phyloP scores from a whole-genome alignment of 1,140 invertebrate species.

The Araneus ventricosus region DNA sequence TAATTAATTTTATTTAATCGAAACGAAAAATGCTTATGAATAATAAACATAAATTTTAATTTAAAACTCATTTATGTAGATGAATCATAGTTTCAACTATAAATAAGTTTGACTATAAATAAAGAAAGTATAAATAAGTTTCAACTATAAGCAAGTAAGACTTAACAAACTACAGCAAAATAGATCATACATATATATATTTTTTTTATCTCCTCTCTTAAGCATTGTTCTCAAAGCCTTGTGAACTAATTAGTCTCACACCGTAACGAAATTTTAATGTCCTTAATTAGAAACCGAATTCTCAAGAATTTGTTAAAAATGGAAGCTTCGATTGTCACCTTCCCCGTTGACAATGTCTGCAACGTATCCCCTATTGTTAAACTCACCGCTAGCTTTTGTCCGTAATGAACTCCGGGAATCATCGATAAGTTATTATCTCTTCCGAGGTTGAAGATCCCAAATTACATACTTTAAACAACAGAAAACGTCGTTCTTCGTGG shows the following conservation, averaged over 20 bases:
- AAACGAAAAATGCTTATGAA: too few species aligned
- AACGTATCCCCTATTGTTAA: not conserved
- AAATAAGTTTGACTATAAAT: too few species aligned
- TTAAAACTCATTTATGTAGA: too few species aligned
- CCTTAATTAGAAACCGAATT: not conserved
- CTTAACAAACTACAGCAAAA: not conserved
- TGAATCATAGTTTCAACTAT: too few species aligned
- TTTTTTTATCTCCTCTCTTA: not conserved
- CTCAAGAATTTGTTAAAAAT: not conserved
- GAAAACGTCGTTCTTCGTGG: not conserved
- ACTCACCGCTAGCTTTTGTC: constrained; percentile 12
- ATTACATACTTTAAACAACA: constrained; percentile 10
- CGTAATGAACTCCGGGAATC: constrained; percentile 6
- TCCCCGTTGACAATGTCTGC: not conserved
- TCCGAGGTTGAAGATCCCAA: constrained; percentile 31
- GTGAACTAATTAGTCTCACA: not conserved
- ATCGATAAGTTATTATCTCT: constrained; percentile 45
- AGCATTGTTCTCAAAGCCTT: not conserved
- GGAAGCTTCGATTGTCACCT: not conserved
- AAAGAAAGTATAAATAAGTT: too few species aligned
- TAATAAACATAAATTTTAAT: too few species aligned
- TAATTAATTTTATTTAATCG: too few species aligned
- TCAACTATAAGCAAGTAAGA: too few species aligned
- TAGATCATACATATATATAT: not conserved
- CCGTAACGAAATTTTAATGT: not conserved